Evolutionary conservation across 2,797 vertebrate genomes (phyloP).

Genomic region (Eulemur mongoz): DNA sequence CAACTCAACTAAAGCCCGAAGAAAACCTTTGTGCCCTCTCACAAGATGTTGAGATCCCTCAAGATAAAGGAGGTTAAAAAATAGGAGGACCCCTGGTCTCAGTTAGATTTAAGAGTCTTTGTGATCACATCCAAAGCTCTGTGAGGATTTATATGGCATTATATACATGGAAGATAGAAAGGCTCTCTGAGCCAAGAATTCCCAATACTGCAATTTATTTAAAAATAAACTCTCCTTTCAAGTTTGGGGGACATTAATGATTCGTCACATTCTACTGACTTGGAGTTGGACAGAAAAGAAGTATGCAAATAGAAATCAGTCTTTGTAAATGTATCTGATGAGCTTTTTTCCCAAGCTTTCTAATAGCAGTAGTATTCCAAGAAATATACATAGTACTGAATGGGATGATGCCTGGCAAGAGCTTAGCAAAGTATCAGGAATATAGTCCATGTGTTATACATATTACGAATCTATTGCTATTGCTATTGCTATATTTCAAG

Average conservation of each 20-base stretch:
- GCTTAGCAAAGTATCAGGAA: not conserved
- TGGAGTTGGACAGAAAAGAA: not conserved
- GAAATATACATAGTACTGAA: not conserved
- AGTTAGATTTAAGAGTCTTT: constrained; percentile 40
- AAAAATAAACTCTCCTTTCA: constrained; percentile 44
- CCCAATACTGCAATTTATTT: not conserved
- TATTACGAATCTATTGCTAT: not conserved
- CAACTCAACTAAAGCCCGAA: not conserved
- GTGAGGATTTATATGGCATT: constrained; percentile 31
- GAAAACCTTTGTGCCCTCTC: constrained; percentile 28
- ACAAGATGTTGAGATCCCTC: not conserved
- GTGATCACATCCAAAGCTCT: constrained; percentile 2
- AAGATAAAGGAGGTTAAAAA: constrained; percentile 22
- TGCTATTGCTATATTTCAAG: not conserved
- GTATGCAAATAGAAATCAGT: not conserved
- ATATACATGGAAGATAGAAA: not conserved
- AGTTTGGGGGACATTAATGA: not conserved
- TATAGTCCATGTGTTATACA: not conserved
- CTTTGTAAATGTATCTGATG: not conserved
- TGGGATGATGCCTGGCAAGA: not conserved
- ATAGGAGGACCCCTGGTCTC: not conserved
- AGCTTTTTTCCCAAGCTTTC: not conserved
- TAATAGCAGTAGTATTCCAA: not conserved
- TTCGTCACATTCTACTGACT: not conserved
- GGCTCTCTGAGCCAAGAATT: constrained; percentile 16